A percentile compares a stretch with the other conserved stretches of the same genome.
Evolutionary conservation across 2,113 vertebrate genomes (phyloP).

Genomic region (Epinephelus cyanopodus): DNA sequence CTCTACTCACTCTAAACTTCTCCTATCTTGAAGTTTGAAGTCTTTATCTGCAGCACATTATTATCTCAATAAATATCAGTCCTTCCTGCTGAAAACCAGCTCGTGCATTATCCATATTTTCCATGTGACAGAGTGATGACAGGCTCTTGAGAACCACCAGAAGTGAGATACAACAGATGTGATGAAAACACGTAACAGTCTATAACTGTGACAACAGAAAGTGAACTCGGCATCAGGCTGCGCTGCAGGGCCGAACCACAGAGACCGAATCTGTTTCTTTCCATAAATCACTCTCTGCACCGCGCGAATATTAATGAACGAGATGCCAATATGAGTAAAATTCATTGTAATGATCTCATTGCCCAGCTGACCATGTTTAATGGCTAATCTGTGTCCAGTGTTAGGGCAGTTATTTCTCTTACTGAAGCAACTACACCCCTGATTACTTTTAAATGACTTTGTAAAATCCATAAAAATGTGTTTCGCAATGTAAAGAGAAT

Average conservation of each 20-base stretch:
- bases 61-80: background rate
- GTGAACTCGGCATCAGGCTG: constrained; percentile 6
- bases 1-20: background rate
- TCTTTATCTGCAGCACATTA: background rate
- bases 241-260: background rate
- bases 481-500: background rate
- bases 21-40: background rate
- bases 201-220: background rate
- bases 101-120: background rate
- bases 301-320: background rate
- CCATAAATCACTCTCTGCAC: background rate
- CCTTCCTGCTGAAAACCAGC: background rate
- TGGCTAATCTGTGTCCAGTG: background rate
- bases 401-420: background rate
- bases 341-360: background rate
- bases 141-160: background rate
- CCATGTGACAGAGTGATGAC: background rate
- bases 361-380: background rate
- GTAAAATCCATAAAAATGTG: background rate
- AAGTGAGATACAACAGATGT: background rate
- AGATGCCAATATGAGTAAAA: background rate
- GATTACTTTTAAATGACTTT: constrained; percentile 3
- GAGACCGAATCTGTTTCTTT: background rate
- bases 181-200: background rate
- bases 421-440: background rate